Base-by-base conservation (phyloP, 1,140 invertebrate genomes). In the Brachystomella parvula region DNA sequence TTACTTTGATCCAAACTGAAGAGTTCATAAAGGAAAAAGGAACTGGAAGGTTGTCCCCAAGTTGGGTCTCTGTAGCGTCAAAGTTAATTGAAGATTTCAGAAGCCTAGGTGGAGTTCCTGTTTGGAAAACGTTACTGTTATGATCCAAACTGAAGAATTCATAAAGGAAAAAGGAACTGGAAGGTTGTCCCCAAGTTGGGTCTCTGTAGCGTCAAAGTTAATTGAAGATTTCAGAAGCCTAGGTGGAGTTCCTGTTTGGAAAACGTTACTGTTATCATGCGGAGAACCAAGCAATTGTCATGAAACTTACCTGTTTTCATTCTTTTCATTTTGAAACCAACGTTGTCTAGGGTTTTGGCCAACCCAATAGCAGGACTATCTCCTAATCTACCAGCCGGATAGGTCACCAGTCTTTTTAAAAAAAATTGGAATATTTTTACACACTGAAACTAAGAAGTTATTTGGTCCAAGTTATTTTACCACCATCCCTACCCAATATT, bases 1-100 rank as follows among this genome's bases (percentile, higher is more conserved):
- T n/a, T 79, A 85, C 82, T 62, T 87, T 80, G 30, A 96, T 82
- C 88, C 88, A 92, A 9, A 95, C 90, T 35, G 77, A 73, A n/a
- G 87, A 81, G 77, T 88, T 94, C 75, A 96, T 79, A 77, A 90
- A 96, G 2, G 92, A 95, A 79, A 95, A 95, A 9, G 92, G 90
- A 39, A 81, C 74, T 0, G 92, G 88, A 17, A 82, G 82, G 76
- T 85, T 73, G 76, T 95, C 92, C 9, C 87, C 86, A 1, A 71
- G 53, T 47, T 83, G 81, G 24, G 71, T 47, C 21, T 74, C 67
- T 59, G 86, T 83, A 49, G 81, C 80, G 0, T 76, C 78, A 79
- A 85, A 95, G 78, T 95, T 83, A 53, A 96, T 89, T 0, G 87
- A 86, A 47, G 79, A 78, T 68, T 82, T 83, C 71, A 86, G 83